These are phyloP conservation scores for Dynastes hyllus DNA, from an alignment of 2,888 invertebrate species.

Conservation along the genomic window DNA sequence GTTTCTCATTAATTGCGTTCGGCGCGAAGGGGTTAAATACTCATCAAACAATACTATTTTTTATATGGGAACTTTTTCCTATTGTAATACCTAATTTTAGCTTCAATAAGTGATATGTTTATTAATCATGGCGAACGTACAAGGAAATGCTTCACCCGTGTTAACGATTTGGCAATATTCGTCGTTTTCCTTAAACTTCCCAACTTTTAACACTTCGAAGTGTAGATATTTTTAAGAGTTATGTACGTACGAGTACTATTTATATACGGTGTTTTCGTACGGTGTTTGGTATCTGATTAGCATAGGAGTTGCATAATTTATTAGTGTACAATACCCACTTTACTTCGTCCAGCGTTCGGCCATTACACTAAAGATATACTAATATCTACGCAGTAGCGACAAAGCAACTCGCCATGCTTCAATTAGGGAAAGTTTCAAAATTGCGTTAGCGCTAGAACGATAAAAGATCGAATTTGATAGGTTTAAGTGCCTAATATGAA, in stretches of 20 bases:
- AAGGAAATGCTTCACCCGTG: neutral
- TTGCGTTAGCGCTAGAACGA: slow-evolving; percentile 23
- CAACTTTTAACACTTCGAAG: slow-evolving; percentile 39
- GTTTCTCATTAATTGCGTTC: no score
- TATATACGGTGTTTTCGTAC: slow-evolving; percentile 36
- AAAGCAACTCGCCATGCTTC: slow-evolving; percentile 43
- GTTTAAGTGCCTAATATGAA: neutral
- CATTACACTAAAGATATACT: slow-evolving; percentile 45
- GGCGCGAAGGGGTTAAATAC: no score
- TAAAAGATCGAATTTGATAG: slow-evolving; percentile 20
- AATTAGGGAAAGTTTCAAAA: slow-evolving; percentile 47
- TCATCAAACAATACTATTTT: no score
- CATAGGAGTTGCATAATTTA: slow-evolving; percentile 44
- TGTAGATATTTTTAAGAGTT: slow-evolving; percentile 33
- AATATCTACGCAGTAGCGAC: slow-evolving; percentile 35
- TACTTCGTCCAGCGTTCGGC: slow-evolving; percentile 14
- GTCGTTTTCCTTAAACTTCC: neutral
- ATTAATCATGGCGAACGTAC: neutral
- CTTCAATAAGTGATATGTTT: neutral
- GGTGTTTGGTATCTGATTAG: slow-evolving; percentile 30
- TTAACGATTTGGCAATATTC: slow-evolving; percentile 39
- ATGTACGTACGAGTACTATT: slow-evolving; percentile 38
- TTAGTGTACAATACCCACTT: slow-evolving; percentile 35
- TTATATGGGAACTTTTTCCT: no score
- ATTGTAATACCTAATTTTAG: no score